A percentile compares a stretch with the other conserved stretches of the same genome.
Evolutionary conservation across 1,140 invertebrate species (phyloP).

Genomic region (Euura lappo): DNA sequence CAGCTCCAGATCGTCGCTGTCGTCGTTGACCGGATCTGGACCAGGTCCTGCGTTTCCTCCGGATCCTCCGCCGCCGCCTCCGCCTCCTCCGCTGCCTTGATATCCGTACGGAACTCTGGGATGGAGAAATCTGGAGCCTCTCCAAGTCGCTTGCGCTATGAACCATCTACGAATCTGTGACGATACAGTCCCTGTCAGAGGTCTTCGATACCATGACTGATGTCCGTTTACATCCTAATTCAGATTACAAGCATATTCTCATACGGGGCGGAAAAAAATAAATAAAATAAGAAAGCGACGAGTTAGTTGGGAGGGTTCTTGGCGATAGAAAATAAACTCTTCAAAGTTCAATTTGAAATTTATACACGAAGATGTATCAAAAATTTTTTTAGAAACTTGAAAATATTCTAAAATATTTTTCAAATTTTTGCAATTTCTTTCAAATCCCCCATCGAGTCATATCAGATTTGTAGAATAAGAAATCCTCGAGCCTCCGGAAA

Average conservation of each 20-base stretch:
- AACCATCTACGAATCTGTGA: slow-evolving; percentile 13
- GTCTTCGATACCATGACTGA: not conserved
- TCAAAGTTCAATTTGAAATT: no score
- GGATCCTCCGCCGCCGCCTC: not conserved
- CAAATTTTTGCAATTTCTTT: no score
- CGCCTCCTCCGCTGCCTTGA: not conserved
- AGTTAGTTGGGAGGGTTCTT: no score
- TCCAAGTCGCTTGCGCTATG: slow-evolving; percentile 12
- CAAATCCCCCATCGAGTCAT: no score
- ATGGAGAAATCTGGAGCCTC: slow-evolving; percentile 14
- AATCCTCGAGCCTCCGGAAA: no score
- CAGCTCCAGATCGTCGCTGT: slow-evolving; percentile 44
- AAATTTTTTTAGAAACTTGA: no score
- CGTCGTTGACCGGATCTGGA: slow-evolving; percentile 30
- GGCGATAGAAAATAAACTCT: no score
- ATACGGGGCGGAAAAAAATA: not conserved
- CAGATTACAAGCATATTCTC: no score
- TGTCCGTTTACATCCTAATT: not conserved
- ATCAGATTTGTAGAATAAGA: no score
- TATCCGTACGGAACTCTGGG: not conserved
- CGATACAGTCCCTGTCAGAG: not conserved
- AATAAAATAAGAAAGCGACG: not conserved
- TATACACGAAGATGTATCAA: no score
- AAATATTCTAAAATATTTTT: no score
- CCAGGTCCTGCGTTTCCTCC: slow-evolving; percentile 16